A percentile compares a stretch with the other conserved stretches of the same genome.
Evolutionary conservation across 2,888 invertebrate genomes (phyloP).

Genomic region (Microplitis manilae): DNA sequence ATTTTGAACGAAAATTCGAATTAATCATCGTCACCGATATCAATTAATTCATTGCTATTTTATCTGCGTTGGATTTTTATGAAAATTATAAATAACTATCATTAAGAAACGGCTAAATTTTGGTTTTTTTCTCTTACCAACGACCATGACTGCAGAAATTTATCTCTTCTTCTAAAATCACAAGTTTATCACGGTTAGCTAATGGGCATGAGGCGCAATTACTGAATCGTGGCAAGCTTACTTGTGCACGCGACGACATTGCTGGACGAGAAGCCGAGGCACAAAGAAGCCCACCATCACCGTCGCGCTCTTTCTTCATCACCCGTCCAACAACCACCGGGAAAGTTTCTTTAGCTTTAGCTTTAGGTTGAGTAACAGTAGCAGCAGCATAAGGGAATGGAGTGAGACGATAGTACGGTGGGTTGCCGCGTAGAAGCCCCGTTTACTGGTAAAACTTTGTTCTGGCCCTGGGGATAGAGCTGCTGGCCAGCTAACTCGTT

Average conservation of each 20-base stretch:
- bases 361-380: background rate
- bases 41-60: background rate
- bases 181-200: too few species aligned
- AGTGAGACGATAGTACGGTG: conserved; percentile 37
- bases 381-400: conserved; percentile 42
- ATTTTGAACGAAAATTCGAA: background rate
- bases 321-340: background rate
- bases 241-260: conserved; percentile 15
- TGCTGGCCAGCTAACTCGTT: conserved; percentile 62
- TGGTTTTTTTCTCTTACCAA: background rate
- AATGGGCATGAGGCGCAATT: conserved; percentile 50
- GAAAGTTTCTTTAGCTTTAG: conserved; percentile 23
- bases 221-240: conserved; percentile 52
- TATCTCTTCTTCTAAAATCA: too few species aligned
- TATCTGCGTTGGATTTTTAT: background rate
- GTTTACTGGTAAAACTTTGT: conserved; percentile 62
- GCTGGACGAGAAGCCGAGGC: conserved; percentile 16
- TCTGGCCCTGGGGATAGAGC: conserved; percentile 56
- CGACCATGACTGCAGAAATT: conserved; percentile 52
- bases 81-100: background rate
- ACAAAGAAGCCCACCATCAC: conserved; percentile 54
- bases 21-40: background rate
- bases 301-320: background rate
- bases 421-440: conserved; percentile 49
- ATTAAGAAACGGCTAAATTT: conserved; percentile 45